These are phyloP conservation scores for Tridacna crocea DNA, from an alignment of 2,888 invertebrate genomes.

Conservation along the genomic window DNA sequence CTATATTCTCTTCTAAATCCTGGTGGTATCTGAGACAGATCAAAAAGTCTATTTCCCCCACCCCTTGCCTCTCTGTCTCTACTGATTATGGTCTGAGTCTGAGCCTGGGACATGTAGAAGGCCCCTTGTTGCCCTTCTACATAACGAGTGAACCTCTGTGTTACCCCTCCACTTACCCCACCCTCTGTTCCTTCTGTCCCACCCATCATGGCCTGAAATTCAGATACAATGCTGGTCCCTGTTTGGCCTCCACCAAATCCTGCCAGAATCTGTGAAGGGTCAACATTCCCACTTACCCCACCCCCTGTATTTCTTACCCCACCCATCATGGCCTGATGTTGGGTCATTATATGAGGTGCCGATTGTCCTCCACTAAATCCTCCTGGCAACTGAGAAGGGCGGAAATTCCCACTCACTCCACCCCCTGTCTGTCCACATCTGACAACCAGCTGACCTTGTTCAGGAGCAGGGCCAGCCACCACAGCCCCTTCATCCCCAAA, in stretches of 20 bases:
- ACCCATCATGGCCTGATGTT: constrained; percentile 12
- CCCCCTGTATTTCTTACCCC: constrained; percentile 8
- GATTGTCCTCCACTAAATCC: neutral
- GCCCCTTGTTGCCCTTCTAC: too few species aligned
- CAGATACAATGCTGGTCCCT: neutral
- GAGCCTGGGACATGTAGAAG: neutral
- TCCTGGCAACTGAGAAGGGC: neutral
- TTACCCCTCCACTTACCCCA: neutral
- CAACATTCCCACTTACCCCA: neutral
- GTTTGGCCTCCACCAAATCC: neutral
- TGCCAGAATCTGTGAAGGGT: neutral
- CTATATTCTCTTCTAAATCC: constrained; percentile 7
- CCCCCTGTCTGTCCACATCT: neutral
- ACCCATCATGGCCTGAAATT: constrained; percentile 6
- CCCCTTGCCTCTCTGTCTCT: neutral
- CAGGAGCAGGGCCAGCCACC: too few species aligned
- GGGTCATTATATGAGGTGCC: neutral
- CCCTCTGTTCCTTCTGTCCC: constrained; percentile 3
- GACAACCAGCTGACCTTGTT: too few species aligned
- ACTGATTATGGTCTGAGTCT: neutral
- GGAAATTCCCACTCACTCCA: neutral
- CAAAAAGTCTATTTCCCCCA: neutral
- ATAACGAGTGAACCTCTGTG: neutral
- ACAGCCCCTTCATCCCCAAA: too few species aligned
- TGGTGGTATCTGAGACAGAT: neutral